Base-by-base conservation (phyloP, 2,797 vertebrate genomes). In the Gobionotothen gibberifrons region DNA sequence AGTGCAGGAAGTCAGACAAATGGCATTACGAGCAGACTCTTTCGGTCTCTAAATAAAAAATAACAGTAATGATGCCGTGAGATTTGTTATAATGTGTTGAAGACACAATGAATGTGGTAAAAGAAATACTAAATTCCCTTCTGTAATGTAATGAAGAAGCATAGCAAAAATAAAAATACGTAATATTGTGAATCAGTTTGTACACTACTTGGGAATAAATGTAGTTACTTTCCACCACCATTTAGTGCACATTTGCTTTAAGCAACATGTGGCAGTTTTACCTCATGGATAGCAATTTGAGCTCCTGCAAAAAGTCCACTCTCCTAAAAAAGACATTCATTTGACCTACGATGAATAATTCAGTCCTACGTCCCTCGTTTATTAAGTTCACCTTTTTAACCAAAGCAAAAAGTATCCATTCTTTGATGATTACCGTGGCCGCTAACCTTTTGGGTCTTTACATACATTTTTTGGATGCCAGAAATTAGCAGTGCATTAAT, bases 381-480 rank as follows among this genome's bases (percentile, higher is more conserved):
- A 52, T 49, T 66, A 8, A 19, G 63, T 21, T 43, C 21, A 9
- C 46, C 3, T 5, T 29, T 39, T 53, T 59, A 22, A 75, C 32
- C 32, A 71, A n/a, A 21, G 21, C 48, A n/a, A 43, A 66, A 57
- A 58, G 10, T 53, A 32, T 48, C 74, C 56, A 78, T 72, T 66
- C 76, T 65, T 72, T 82, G 55, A 76, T 67, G 54, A 75, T 68
- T 61, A 55, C 48, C 46, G 13, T 10, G 19, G 14, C 44, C 52
- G 16, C 43, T 65, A 65, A 72, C 49, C 48, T 76, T 48, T 54
- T 4, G 16, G 48, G 16, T 63, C 73, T 54, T 65, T 16, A 22
- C 26, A n/a, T 21, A 75, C 71, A 77, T 87, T 83, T 32, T 84
- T 56, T 17, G 69, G 74, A 88, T 39, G 52, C 57, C 42, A 63